Percentiles rank a stretch among this genome's conserved stretches.
Conservation (phyloP, 1,140 invertebrate species). For the Hirudo medicinalis region DNA sequence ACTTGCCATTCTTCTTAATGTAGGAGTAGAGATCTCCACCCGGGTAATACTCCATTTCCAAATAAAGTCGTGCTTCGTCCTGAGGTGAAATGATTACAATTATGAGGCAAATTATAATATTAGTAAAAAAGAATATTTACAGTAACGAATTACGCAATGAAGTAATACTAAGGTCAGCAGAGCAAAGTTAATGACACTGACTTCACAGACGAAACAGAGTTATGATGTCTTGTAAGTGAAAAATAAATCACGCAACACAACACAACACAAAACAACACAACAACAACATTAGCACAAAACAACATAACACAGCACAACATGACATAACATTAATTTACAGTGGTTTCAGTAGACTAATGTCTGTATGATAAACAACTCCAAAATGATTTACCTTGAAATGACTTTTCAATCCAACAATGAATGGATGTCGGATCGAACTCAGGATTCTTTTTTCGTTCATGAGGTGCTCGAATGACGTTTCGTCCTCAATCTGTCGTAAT, state of each 20-base stretch:
- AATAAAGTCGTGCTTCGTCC: slow-evolving; percentile 1
- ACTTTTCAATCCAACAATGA: neutral
- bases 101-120: neutral
- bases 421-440: neutral
- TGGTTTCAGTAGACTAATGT: no score
- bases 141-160: no score
- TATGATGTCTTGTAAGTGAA: no score
- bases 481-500: no score
- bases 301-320: no score
- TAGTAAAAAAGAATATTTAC: neutral
- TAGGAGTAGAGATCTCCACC: neutral
- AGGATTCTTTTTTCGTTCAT: slow-evolving; percentile 3
- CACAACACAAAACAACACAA: no score
- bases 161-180: no score
- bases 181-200: no score
- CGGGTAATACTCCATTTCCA: slow-evolving; percentile 5
- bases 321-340: no score
- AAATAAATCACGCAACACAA: no score
- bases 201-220: no score
- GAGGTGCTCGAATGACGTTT: neutral
- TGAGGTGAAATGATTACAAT: neutral
- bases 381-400: neutral
- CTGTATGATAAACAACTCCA: neutral
- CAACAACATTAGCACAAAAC: no score
- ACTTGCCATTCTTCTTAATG: neutral